These are phyloP conservation scores for Rhopalosiphum maidis DNA, from an alignment of 1,140 invertebrate genomes.

Conservation along the genomic window DNA sequence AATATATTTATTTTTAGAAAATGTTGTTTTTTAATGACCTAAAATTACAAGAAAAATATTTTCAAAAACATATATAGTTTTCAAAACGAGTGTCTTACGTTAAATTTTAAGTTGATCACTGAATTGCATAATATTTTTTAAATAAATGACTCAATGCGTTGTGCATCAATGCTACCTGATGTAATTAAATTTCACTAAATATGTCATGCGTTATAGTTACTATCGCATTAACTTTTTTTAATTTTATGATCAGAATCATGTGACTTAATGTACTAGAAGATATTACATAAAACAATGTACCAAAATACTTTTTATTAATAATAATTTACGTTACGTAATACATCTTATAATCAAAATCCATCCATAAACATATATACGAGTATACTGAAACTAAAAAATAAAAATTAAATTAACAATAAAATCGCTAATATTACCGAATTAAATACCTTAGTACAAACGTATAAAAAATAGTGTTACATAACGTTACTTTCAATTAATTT, in stretches of 20 bases:
- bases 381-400: neutral
- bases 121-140: neutral
- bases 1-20: too few relatives aligned
- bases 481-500: conserved; percentile 14
- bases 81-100: too few relatives aligned
- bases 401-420: neutral
- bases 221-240: neutral
- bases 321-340: neutral
- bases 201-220: too few relatives aligned
- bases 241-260: neutral
- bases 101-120: too few relatives aligned
- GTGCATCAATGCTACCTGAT: neutral
- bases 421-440: neutral
- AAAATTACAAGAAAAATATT: too few relatives aligned
- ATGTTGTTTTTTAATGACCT: too few relatives aligned
- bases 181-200: neutral
- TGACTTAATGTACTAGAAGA: neutral
- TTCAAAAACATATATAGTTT: too few relatives aligned
- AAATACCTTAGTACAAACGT: neutral
- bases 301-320: neutral
- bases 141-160: neutral
- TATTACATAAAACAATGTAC: conserved; percentile 2
- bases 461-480: neutral
- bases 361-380: neutral
- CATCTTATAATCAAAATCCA: neutral